phyloP scores from a whole-genome alignment of 2,797 vertebrate species.

The Anomalospiza imberbis region DNA sequence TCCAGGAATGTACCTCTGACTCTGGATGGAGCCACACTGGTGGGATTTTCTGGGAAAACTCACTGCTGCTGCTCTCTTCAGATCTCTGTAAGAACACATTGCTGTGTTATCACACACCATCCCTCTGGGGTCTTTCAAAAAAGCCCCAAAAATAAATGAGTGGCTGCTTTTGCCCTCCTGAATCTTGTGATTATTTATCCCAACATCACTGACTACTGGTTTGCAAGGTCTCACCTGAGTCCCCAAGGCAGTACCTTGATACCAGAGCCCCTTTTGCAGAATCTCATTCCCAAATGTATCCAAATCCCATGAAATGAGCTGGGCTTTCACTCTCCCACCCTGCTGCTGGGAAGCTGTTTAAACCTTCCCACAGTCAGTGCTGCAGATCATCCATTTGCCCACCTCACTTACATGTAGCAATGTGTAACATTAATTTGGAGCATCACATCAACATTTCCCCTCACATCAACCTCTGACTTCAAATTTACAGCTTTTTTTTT shows the following conservation, averaged over 20 bases:
- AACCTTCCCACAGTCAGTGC: background rate
- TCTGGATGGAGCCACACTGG: background rate
- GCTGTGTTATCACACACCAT: background rate
- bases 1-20: background rate
- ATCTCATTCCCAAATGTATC: background rate
- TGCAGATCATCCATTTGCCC: background rate
- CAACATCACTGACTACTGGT: background rate
- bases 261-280: background rate
- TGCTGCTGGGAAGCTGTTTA: background rate
- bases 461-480: background rate
- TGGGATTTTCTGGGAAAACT: background rate
- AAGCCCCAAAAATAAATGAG: background rate
- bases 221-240: background rate
- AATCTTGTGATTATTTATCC: background rate
- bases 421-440: background rate
- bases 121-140: background rate
- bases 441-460: background rate
- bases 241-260: background rate
- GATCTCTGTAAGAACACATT: background rate
- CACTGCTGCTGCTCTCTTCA: background rate
- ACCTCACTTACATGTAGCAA: background rate
- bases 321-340: background rate
- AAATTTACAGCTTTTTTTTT: background rate
- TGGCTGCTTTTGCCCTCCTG: background rate
- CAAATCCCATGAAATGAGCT: background rate